These are phyloP conservation scores for Gallinago undulata DNA, from an alignment of 2,113 vertebrate species.

Conservation along the genomic window DNA sequence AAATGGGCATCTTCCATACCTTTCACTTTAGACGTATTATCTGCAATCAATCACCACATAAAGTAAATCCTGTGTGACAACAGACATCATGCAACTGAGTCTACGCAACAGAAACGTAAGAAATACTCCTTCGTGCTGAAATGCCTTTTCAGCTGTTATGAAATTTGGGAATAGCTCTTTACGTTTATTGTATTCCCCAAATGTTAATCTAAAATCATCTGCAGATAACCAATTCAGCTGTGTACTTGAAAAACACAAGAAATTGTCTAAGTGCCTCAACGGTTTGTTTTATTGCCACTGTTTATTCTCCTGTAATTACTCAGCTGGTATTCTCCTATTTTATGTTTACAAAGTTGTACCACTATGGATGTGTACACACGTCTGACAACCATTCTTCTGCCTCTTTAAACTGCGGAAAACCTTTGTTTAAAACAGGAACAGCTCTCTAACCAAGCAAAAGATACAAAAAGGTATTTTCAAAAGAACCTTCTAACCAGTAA, in stretches of 20 bases:
- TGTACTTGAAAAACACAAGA: not conserved
- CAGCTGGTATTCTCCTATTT: not conserved
- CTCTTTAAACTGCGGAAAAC: not conserved
- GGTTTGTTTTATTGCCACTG: not conserved
- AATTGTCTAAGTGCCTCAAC: not conserved
- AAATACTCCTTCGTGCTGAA: not conserved
- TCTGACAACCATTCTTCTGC: not conserved
- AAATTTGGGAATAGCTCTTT: not conserved
- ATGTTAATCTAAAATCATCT: constrained; percentile 1
- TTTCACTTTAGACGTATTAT: not conserved
- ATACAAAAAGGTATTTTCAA: not conserved
- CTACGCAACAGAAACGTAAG: not conserved
- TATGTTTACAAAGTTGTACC: not conserved
- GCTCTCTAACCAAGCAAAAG: not conserved
- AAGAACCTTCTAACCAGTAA: not conserved
- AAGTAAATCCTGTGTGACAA: not conserved
- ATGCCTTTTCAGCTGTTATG: not conserved
- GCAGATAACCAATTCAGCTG: not conserved
- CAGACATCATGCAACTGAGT: not conserved
- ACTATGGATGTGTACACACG: not conserved
- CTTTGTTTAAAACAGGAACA: not conserved
- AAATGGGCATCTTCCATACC: not conserved
- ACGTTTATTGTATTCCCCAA: not conserved
- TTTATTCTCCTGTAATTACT: constrained; percentile 31
- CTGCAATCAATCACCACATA: not conserved